A percentile compares a stretch with the other conserved stretches of the same genome.
Evolutionary conservation across 64 coral and sea anemone genomes (phyloP).

Genomic region (Pocillopora verrucosa): DNA sequence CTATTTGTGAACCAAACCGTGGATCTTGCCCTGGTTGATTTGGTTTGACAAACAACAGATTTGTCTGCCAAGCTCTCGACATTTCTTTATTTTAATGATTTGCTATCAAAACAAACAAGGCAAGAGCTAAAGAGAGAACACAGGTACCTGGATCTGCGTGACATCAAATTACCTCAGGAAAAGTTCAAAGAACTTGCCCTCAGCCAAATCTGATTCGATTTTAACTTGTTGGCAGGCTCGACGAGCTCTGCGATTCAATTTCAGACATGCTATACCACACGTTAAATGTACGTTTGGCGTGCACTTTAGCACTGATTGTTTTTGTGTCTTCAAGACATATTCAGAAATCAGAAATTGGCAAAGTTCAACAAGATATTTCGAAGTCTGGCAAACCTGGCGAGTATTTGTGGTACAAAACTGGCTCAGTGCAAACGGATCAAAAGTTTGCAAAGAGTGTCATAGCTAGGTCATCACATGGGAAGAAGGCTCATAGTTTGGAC

Average conservation of each 20-base stretch:
- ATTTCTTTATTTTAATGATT: not conserved
- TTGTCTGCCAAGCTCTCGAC: not conserved
- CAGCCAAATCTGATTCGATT: not conserved
- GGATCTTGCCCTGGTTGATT: not conserved
- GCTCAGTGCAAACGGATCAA: not conserved
- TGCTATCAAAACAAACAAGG: constrained; percentile 20
- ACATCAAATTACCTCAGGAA: constrained; percentile 55
- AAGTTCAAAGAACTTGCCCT: constrained; percentile 19
- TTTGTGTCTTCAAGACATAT: constrained; percentile 13
- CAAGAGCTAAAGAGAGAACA: constrained; percentile 40
- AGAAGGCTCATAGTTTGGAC: not conserved
- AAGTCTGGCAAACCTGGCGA: constrained; percentile 43
- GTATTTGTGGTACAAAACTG: constrained; percentile 23
- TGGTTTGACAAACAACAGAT: constrained; percentile 7
- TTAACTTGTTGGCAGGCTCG: not conserved
- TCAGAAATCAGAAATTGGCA: not conserved
- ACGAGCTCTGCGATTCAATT: not conserved
- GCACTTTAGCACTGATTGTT: not conserved
- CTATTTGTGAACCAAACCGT: not conserved
- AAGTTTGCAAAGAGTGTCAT: constrained; percentile 13
- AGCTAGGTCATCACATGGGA: not conserved
- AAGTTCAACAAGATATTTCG: not conserved
- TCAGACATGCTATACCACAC: not conserved
- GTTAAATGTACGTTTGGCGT: not conserved
- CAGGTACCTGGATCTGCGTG: constrained; percentile 28